These are phyloP conservation scores for Bombycilla garrulus DNA, from an alignment of 2,113 vertebrate genomes.

Conservation along the genomic window DNA sequence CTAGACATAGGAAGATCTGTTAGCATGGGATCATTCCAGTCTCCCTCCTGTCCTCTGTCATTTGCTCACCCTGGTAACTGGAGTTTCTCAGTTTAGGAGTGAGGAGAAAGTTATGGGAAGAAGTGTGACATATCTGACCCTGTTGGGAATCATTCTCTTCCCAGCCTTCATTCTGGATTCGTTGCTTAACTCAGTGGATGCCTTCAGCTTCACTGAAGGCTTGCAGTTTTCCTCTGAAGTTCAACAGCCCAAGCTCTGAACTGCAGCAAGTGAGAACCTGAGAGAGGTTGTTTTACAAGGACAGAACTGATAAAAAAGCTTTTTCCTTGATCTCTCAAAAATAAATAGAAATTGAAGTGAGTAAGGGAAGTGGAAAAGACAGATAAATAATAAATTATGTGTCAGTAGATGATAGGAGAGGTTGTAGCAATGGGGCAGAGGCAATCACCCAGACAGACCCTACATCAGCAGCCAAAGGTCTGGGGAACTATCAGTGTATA, in stretches of 20 bases:
- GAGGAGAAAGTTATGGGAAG: background rate
- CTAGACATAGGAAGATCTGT: background rate
- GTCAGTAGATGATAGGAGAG: background rate
- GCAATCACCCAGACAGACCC: background rate
- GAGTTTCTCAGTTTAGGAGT: background rate
- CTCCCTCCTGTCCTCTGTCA: background rate
- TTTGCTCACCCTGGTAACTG: background rate
- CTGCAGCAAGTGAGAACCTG: background rate
- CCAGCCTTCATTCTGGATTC: background rate
- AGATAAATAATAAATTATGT: background rate
- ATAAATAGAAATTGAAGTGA: background rate
- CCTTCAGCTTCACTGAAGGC: background rate
- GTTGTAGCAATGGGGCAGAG: background rate
- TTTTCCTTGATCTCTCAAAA: background rate
- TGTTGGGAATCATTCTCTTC: background rate
- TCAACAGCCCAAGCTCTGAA: background rate
- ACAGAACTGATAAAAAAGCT: background rate
- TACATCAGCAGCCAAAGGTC: background rate
- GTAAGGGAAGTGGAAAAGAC: background rate
- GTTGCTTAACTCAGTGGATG: background rate
- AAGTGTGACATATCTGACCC: background rate
- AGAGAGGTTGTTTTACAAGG: background rate
- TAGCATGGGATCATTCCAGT: background rate
- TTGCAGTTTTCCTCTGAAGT: background rate
- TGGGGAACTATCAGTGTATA: background rate